A percentile compares a stretch with the other conserved stretches of the same genome.
Evolutionary conservation across 2,888 invertebrate species (phyloP).

Genomic region (Seira musarum): DNA sequence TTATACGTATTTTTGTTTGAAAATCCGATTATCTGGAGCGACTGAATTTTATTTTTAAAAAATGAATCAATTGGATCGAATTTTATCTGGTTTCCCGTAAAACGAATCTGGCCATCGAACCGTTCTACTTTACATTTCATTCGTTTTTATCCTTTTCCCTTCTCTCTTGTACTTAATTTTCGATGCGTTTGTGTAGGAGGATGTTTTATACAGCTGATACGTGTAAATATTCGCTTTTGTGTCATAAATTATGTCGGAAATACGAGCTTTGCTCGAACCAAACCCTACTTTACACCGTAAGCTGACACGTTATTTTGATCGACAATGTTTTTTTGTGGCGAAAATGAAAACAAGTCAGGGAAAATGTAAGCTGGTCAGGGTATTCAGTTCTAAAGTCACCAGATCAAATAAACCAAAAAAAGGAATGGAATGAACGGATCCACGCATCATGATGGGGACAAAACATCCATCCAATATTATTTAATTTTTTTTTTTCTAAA

Average conservation of each 20-base stretch:
- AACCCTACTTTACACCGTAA: neutral
- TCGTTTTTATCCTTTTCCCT: no score
- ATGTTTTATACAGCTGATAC: constrained; percentile 45
- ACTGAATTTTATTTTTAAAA: constrained; percentile 42
- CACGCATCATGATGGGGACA: neutral
- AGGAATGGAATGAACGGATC: constrained; percentile 9
- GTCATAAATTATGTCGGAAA: constrained; percentile 41
- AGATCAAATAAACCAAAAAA: constrained; percentile 27
- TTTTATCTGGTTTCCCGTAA: neutral
- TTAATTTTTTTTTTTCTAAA: constrained; percentile 20
- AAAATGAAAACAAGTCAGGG: constrained; percentile 51
- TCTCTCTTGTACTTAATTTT: no score
- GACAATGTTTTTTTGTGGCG: constrained; percentile 10
- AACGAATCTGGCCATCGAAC: constrained; percentile 21
- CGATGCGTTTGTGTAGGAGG: constrained; percentile 34
- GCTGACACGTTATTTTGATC: no score
- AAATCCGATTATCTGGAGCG: constrained; percentile 61
- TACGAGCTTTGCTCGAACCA: constrained; percentile 31
- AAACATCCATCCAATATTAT: constrained; percentile 31
- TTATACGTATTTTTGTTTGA: constrained; percentile 40
- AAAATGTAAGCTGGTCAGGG: no score
- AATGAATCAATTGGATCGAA: neutral
- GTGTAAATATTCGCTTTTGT: constrained; percentile 50
- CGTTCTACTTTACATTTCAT: constrained; percentile 7
- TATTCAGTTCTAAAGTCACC: constrained; percentile 39